These are phyloP conservation scores for Cyanocitta stelleri DNA, from an alignment of 2,113 vertebrate genomes.

Conservation along the genomic window DNA sequence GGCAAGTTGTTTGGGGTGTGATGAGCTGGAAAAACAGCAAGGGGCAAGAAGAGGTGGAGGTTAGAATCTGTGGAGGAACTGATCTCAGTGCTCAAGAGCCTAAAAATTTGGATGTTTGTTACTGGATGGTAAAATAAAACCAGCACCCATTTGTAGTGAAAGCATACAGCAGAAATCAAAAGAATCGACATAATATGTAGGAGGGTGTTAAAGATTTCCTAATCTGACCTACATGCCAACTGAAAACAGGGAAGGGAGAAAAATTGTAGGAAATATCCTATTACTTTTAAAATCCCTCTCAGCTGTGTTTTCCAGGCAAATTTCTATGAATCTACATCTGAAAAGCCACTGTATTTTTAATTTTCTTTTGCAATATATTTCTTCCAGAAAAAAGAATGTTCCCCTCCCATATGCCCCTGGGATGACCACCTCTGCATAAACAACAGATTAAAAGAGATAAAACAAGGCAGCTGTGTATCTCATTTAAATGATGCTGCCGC, in stretches of 20 bases:
- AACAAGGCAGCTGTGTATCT: background rate
- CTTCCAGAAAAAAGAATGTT: background rate
- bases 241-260: background rate
- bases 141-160: background rate
- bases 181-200: rapidly evolving
- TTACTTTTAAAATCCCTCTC: background rate
- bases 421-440: background rate
- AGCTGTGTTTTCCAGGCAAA: background rate
- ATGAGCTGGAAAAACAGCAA: background rate
- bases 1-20: background rate
- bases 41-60: background rate
- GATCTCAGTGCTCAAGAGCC: background rate
- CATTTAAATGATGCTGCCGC: background rate
- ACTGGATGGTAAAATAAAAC: background rate
- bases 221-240: background rate
- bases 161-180: background rate
- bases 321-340: background rate
- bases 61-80: background rate
- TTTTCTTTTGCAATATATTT: background rate
- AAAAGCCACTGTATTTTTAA: background rate
- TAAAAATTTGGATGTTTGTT: background rate
- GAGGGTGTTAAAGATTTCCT: background rate
- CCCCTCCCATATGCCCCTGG: background rate
- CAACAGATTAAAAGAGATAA: background rate
- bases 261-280: background rate